These are phyloP conservation scores for Symphodus melops DNA, from an alignment of 2,113 vertebrate species.

Conservation along the genomic window DNA sequence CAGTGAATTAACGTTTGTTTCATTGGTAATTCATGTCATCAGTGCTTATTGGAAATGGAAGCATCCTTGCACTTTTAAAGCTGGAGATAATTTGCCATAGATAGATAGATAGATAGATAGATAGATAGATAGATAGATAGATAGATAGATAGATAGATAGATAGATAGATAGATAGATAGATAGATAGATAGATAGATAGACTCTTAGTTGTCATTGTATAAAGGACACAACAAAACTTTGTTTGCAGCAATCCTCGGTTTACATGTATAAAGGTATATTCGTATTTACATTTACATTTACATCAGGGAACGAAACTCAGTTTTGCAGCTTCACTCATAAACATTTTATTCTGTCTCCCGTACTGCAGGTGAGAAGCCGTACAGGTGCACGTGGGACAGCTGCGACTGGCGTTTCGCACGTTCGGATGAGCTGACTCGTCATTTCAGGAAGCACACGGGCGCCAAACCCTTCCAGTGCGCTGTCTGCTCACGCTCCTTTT, in stretches of 20 bases:
- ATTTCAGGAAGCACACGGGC: slow-evolving; percentile 97
- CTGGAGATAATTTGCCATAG: not conserved
- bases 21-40: slow-evolving; percentile 6
- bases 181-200: no score
- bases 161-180: no score
- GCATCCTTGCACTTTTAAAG: not conserved
- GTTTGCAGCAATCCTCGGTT: no score
- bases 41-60: not conserved
- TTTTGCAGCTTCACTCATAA: not conserved
- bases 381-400: slow-evolving; percentile 97
- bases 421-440: slow-evolving; percentile 95
- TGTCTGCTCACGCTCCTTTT: slow-evolving; percentile 97
- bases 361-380: slow-evolving; percentile 94
- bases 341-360: not conserved
- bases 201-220: no score
- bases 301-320: not conserved
- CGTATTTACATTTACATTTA: no score
- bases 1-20: slow-evolving; percentile 18
- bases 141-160: no score
- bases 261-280: no score
- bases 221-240: no score
- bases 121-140: no score
- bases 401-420: slow-evolving; percentile 98
- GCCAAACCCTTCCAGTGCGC: slow-evolving; percentile 98
- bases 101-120: no score